Evolutionary conservation across 2,797 vertebrate genomes (phyloP).

Genomic region (Chiroxiphia lanceolata): DNA sequence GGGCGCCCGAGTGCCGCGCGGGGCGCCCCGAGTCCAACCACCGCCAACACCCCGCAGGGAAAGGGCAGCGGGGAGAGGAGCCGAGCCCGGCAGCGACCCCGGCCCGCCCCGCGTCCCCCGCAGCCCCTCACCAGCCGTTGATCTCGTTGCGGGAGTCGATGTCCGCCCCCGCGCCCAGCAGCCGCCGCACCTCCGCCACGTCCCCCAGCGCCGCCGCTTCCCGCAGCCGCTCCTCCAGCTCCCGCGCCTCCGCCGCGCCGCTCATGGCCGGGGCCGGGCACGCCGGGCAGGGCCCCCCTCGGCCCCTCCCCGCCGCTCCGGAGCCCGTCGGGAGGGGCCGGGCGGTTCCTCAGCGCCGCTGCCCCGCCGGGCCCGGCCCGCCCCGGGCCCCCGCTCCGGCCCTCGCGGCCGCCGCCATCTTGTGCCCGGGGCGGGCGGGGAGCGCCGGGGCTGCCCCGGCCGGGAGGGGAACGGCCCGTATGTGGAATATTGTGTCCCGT

Average conservation of each 20-base stretch:
- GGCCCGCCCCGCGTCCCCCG: background rate
- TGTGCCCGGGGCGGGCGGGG: background rate
- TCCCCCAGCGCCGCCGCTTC: conserved; percentile 93
- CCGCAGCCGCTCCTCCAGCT: conserved; percentile 90
- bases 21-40: background rate
- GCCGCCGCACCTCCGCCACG: conserved; percentile 85
- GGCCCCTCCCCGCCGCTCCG: background rate
- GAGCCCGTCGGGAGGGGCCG: background rate
- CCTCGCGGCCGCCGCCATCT: background rate
- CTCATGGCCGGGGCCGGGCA: conserved; percentile 78
- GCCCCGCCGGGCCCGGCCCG: background rate
- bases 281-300: background rate
- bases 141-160: conserved; percentile 92
- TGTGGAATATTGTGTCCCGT: accelerated
- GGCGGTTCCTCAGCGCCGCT: background rate
- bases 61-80: background rate
- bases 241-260: conserved; percentile 83
- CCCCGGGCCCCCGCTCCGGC: background rate
- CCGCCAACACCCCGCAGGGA: background rate
- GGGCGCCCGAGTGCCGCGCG: accelerated
- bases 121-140: conserved; percentile 88
- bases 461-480: accelerated
- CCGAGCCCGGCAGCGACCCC: background rate
- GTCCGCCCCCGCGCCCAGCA: conserved; percentile 88
- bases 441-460: background rate